Evolutionary conservation across 2,888 invertebrate species (phyloP), one percentile per base, ranked within the genome.

Genomic region (Halocaridina rubra): DNA sequence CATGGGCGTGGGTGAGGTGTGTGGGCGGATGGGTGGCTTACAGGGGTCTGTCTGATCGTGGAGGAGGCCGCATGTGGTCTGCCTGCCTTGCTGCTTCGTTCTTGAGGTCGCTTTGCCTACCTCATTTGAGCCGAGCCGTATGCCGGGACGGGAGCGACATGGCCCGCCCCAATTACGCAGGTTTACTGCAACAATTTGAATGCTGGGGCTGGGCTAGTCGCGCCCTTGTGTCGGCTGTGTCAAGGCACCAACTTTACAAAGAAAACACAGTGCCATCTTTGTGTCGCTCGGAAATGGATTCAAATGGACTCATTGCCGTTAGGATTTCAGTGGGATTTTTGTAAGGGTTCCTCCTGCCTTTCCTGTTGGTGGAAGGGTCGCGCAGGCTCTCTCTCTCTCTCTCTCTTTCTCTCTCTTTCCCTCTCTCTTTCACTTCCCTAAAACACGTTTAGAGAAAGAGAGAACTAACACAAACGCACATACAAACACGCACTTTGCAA

Each of bases 151-250:
- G 80, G 84, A 85, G 87, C 87, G 87, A 87, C 85, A 87, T 85
- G 87, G 69, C 85, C 85, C 85, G 81, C 81, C 85, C 87, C 87
- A 87, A 87, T 87, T 87, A 87, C 87, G 87, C 87, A 87, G 87
- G 87, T 87, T 87, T 87, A 87, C 81, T 87, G 87, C 87, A 87
- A 87, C 87, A 85, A 87, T 87, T 87, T 87, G 87, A 87, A 87
- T 87, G 82, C 85, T 81, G 81, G 85, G 53, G 81, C 82, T 80
- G 82, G 84, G 85, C 85, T 80, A 87, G 85, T 87, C 85, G 87
- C 85, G 87, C 85, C 85, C 85, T 84, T 87, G 85, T 85, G 87
- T 87, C 85, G 82, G 85, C 78, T 75, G 80, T 86, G 86, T 86
- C 81, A 81, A 81, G 81, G 81, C 78, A 86, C 86, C 82, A 82